A percentile compares a stretch with the other conserved stretches of the same genome.
These are phyloP conservation scores for Erinaceus europaeus DNA, from an alignment of 2,113 vertebrate genomes.

Conservation along the genomic window DNA sequence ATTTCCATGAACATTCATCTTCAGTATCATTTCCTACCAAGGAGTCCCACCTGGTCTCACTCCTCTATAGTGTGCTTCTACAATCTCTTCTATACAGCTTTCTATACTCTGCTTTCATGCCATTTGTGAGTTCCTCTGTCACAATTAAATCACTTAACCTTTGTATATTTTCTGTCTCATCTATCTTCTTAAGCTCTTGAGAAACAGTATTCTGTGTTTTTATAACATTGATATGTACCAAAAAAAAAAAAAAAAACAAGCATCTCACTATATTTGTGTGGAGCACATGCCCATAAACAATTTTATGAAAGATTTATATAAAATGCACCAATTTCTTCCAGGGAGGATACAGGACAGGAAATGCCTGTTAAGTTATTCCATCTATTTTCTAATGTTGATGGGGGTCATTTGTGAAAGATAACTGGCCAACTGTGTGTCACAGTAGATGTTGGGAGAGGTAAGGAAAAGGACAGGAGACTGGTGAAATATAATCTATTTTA, in stretches of 20 bases:
- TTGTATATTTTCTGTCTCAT: neutral
- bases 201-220: neutral
- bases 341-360: neutral
- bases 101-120: too few relatives aligned
- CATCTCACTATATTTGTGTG: neutral
- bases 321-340: neutral
- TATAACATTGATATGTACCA: too few relatives aligned
- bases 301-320: neutral
- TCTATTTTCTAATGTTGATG: neutral
- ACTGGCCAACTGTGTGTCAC: neutral
- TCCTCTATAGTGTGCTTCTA: too few relatives aligned
- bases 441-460: neutral
- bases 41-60: neutral
- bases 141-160: neutral
- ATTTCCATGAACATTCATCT: neutral
- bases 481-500: neutral
- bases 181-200: neutral
- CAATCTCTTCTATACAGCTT: neutral
- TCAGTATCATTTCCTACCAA: neutral
- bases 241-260: too few relatives aligned
- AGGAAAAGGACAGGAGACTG: neutral
- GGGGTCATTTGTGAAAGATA: neutral
- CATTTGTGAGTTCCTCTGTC: neutral
- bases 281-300: neutral
- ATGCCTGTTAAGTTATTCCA: too few relatives aligned